Conservation (phyloP, 2,888 invertebrate genomes). For the Heliconius cydno region DNA sequence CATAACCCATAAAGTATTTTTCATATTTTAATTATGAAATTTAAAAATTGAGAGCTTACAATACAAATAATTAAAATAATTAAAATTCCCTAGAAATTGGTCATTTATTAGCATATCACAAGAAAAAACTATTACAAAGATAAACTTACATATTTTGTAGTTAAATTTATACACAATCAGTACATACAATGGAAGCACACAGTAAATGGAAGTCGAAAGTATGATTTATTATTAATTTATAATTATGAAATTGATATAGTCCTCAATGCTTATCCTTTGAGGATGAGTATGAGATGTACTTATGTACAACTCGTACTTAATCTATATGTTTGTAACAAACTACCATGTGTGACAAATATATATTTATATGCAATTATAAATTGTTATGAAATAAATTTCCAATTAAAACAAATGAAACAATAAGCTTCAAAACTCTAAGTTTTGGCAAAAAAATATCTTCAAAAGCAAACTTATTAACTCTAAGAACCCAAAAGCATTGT, state of each 20-base stretch:
- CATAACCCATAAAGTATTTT: too few species aligned
- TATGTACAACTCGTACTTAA: too few species aligned
- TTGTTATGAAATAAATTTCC: slow-evolving; percentile 15
- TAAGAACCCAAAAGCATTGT: slow-evolving; percentile 43
- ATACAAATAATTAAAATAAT: too few species aligned
- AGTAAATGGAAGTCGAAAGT: not conserved
- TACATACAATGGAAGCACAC: not conserved
- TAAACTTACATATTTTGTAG: too few species aligned
- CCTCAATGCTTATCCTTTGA: too few species aligned
- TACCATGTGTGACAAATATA: not conserved
- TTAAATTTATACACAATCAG: not conserved
- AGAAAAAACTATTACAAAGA: too few species aligned
- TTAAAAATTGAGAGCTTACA: too few species aligned
- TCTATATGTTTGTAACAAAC: too few species aligned
- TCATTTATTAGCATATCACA: too few species aligned
- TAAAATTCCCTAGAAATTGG: too few species aligned
- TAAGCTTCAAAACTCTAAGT: slow-evolving; percentile 30
- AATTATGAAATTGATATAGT: not conserved
- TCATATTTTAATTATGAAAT: too few species aligned
- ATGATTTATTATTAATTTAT: not conserved
- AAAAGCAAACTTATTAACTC: slow-evolving; percentile 43
- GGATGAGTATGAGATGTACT: too few species aligned
- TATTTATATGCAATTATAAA: not conserved
- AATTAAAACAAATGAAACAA: slow-evolving; percentile 31
- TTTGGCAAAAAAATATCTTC: slow-evolving; percentile 35